phyloP scores from a whole-genome alignment of 2,113 vertebrate species.

The Macroglossus sobrinus region DNA sequence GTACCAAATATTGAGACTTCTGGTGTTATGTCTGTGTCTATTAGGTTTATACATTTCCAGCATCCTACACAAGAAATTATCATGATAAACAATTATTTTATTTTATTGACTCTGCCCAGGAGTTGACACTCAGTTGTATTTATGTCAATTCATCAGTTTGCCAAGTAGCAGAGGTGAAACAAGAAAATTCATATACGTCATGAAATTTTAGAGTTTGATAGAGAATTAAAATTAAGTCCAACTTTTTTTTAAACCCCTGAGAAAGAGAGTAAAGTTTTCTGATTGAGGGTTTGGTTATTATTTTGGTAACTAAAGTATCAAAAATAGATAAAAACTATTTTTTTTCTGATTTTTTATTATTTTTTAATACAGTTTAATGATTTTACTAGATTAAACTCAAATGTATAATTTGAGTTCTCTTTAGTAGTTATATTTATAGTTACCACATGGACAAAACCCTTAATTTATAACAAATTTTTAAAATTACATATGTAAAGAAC shows the following conservation, averaged over 20 bases:
- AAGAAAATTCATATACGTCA: neutral
- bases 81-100: neutral
- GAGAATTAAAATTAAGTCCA: neutral
- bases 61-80: neutral
- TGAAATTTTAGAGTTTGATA: neutral
- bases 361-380: neutral
- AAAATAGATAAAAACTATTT: neutral
- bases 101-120: neutral
- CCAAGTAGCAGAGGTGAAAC: neutral
- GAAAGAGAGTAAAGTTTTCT: neutral
- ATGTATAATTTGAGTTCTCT: neutral
- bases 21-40: neutral
- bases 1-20: neutral
- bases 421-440: neutral
- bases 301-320: conserved; percentile 4
- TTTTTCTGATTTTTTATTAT: neutral
- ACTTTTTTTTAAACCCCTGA: neutral
- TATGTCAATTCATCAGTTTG: neutral
- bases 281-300: neutral
- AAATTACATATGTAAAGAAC: neutral
- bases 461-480: neutral
- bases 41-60: neutral
- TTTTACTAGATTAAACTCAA: neutral
- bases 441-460: neutral
- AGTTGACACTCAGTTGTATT: neutral